phyloP scores from a whole-genome alignment of 2,113 vertebrate species.

The Indri indri region DNA sequence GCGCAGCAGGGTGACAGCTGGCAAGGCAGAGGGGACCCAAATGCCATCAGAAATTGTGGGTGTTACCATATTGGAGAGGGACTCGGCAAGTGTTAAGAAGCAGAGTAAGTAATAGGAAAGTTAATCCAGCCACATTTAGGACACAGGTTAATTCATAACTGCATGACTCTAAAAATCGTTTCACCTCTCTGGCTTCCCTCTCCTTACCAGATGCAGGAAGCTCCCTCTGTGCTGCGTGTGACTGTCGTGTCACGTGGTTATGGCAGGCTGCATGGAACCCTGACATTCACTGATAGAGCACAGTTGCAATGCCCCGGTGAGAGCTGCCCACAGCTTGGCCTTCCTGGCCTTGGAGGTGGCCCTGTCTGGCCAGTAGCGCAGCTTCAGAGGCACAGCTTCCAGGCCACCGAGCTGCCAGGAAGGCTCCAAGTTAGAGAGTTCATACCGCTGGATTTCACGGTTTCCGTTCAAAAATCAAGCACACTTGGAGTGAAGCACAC shows the following conservation, averaged over 20 bases:
- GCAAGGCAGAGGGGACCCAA: not conserved
- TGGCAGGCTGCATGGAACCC: not conserved
- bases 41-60: not conserved
- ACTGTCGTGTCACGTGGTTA: no score
- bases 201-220: not conserved
- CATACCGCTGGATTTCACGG: slow-evolving; percentile 87
- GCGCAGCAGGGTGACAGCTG: not conserved
- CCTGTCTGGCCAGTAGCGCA: slow-evolving; percentile 85
- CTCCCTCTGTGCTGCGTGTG: not conserved
- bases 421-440: slow-evolving; percentile 86
- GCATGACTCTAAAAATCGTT: not conserved
- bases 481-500: not conserved
- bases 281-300: not conserved
- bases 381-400: slow-evolving; percentile 84
- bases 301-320: fast-evolving
- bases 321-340: not conserved
- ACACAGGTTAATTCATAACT: not conserved
- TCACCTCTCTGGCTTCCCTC: not conserved
- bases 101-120: slow-evolving; percentile 13
- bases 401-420: slow-evolving; percentile 86
- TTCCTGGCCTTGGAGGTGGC: not conserved
- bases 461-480: slow-evolving; percentile 79
- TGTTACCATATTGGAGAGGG: not conserved
- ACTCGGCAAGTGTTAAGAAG: not conserved
- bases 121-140: not conserved